Base-by-base conservation (phyloP, 2,888 invertebrate genomes). In the Heteromyza rotundicornis region DNA sequence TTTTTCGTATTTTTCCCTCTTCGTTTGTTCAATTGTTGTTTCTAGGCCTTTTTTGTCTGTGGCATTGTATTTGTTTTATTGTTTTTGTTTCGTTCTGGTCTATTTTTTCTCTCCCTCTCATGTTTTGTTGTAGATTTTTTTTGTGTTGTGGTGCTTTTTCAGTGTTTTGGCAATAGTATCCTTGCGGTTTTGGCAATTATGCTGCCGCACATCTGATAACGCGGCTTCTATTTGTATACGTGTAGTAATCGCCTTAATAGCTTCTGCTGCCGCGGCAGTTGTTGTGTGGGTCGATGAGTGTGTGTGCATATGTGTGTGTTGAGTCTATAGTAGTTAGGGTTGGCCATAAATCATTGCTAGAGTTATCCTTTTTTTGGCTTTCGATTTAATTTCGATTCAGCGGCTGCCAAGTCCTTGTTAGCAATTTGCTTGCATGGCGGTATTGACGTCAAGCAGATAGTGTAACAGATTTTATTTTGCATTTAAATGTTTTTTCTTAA, bases 151-250 rank as follows among this genome's bases (percentile, higher is more conserved):
- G 5, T 47, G 47, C 20, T 47, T 17, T 7, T 47, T 20, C 19
- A n/a, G n/a, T n/a, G 20, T 20, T 20, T 8, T 47, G 47, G 47
- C 47, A 17, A 47, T 17, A 17, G 20, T 47, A 20, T 47, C 20
- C 20, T 47, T 47, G 47, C 47, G 47, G 47, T 47, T 47, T 47
- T 47, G 47, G 47, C 47, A 47, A 47, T 47, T 47, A 47, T 19
- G 47, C 47, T 47, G 14, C 47, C 17, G 47, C 47, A n/a, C n/a
- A 47, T 47, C 47, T 47, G 47, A 47, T 47, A 19, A 19, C 47
- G 3, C 2, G 5, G 47, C 19, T 17, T 3, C 8, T 20, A 19
- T 47, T 47, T 47, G 47, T 47, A 19, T 20, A 8, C 7, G 17
- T 20, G 20, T 20, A 19, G 17, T 47, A 47, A 47, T 47, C 19